Base-by-base conservation (phyloP, 1,140 invertebrate genomes). In the Ooceraea biroi region DNA sequence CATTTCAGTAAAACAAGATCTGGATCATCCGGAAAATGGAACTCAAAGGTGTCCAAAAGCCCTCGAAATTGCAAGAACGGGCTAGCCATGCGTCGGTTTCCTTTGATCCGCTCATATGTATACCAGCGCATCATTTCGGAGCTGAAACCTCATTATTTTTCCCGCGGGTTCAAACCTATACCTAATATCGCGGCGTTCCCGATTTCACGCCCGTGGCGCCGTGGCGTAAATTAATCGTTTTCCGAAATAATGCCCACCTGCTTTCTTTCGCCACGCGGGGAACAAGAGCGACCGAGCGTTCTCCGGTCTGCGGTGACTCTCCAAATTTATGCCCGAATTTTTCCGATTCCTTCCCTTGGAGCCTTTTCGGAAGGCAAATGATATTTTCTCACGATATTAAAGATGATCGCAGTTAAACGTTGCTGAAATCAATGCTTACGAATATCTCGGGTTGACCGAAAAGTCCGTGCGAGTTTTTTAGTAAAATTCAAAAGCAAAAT, bases 141-240 rank as follows among this genome's bases (percentile, higher is more conserved):
- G 83, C 84, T 55, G 82, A 88, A 87, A 90, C 72, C 87, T 90
- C 89, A 85, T 90, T 90, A 90, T 90, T 88, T 83, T 84, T 66
- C 66, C 72, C 73, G 86, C 84, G 78, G 78, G 48, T 65, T 60
- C 85, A 84, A 86, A 88, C 77, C 58, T 66, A 44, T 44, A 30
- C 44, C 61, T 58, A 84, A 71, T 50, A 66, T 52, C 25, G 57
- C 30, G 57, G 46, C 50, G 58, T 88, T 87, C 73, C 58, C 80
- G 63, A 90, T 90, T 90, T 90, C 89, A 90, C 84, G 88, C 73
- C 14, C 74, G 61, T 57, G 76, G 76, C 63, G 72, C 74, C 48
- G 61, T 19, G n/a, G n/a, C n/a, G 61, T 22, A 63, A 60, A 88
- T 89, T 86, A 86, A 89, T 89, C 83, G 80, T 46, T 86, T 80